Percentiles rank a stretch among this genome's conserved stretches.
Evolutionary conservation across 2,113 vertebrate genomes (phyloP).

Genomic region (mouse (Mus musculus)): DNA sequence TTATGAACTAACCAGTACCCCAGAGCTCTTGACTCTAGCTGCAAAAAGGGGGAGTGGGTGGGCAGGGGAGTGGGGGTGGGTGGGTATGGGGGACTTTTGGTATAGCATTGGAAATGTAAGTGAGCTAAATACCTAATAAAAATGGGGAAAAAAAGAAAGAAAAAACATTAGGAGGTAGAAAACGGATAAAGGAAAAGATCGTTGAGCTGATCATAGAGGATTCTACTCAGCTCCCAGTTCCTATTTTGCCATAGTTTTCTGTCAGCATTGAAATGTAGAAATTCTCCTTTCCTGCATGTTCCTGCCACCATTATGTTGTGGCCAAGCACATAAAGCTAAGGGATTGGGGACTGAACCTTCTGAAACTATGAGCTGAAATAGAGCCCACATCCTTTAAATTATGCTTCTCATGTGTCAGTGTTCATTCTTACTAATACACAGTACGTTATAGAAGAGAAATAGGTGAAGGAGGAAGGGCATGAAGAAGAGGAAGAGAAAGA

Average conservation of each 20-base stretch:
- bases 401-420: no score
- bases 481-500: background rate
- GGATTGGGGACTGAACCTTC: background rate
- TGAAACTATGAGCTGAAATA: background rate
- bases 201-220: background rate
- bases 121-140: no score
- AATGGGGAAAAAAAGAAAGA: no score
- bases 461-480: background rate
- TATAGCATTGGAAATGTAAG: no score
- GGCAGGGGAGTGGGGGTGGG: no score
- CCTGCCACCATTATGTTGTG: background rate
- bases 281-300: background rate
- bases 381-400: background rate
- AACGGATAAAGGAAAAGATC: background rate
- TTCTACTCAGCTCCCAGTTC: background rate
- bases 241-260: background rate
- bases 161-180: background rate
- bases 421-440: background rate
- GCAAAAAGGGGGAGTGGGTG: no score
- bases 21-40: no score
- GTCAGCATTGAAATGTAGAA: background rate
- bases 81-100: no score
- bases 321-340: background rate
- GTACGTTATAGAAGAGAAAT: background rate
- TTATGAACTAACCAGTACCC: no score